Evolutionary conservation across 2,113 vertebrate species (phyloP).

Genomic region (Tursiops truncatus): DNA sequence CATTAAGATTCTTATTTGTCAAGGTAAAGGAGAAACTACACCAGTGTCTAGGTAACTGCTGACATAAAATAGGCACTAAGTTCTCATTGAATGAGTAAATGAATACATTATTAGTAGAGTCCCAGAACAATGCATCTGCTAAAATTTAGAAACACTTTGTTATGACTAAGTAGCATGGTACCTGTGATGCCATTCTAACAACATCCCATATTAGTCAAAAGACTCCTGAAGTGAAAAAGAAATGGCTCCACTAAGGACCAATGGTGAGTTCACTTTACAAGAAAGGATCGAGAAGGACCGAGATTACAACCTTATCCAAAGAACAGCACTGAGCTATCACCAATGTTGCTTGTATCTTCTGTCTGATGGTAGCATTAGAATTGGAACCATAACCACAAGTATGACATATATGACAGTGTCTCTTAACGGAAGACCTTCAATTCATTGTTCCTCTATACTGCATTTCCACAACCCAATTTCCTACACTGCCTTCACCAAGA

Average conservation of each 20-base stretch:
- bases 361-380: neutral
- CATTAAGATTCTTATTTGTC: neutral
- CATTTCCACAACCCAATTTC: neutral
- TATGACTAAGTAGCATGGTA: neutral
- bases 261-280: neutral
- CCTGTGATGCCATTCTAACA: neutral
- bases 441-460: neutral
- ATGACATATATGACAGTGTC: neutral
- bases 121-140: neutral
- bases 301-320: neutral
- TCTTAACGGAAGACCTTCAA: neutral
- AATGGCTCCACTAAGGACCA: neutral
- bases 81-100: neutral
- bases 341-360: neutral
- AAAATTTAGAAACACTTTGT: neutral
- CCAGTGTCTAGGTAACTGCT: neutral
- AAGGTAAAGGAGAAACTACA: neutral
- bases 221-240: neutral
- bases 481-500: neutral
- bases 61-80: neutral
- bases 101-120: neutral
- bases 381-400: neutral
- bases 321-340: neutral
- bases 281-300: neutral
- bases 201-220: neutral